Conservation (phyloP, 2,797 vertebrate genomes). For the Poeciliopsis turneri region DNA sequence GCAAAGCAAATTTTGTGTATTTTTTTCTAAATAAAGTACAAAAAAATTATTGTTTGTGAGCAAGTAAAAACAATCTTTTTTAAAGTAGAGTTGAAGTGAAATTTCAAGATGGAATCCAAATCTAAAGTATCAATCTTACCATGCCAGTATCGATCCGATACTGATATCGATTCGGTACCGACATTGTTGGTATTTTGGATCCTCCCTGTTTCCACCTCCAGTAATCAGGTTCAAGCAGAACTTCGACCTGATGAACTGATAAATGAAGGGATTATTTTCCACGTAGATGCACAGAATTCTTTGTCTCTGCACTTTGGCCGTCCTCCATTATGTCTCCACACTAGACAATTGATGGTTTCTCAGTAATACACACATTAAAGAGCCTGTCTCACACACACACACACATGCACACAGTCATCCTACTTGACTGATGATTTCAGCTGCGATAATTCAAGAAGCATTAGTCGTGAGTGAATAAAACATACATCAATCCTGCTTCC, state of each 20-base stretch:
- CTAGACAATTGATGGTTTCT: constrained; percentile 47
- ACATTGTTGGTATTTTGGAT: too few relatives aligned
- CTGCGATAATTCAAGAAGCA: constrained; percentile 62
- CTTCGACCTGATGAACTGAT: background rate
- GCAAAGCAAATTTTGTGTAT: too few relatives aligned
- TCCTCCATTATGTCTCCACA: constrained; percentile 8
- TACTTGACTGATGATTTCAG: constrained; percentile 39
- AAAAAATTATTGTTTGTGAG: too few relatives aligned
- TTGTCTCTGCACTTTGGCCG: constrained; percentile 9
- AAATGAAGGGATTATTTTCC: background rate
- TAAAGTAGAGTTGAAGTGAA: too few relatives aligned
- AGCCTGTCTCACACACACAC: background rate
- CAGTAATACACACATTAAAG: constrained; percentile 27
- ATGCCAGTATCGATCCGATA: too few relatives aligned
- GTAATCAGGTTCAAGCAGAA: background rate
- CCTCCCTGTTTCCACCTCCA: too few relatives aligned
- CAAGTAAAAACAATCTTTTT: too few relatives aligned
- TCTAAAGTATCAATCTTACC: too few relatives aligned
- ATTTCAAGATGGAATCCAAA: too few relatives aligned
- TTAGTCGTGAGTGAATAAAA: constrained; percentile 67
- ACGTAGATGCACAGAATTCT: constrained; percentile 3
- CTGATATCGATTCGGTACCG: too few relatives aligned
- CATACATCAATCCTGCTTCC: constrained; percentile 50
- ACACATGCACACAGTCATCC: constrained; percentile 26
- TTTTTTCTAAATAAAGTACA: too few relatives aligned